Evolutionary conservation across 2,113 vertebrate genomes (phyloP).

Genomic region (Actenoides lindsayi): DNA sequence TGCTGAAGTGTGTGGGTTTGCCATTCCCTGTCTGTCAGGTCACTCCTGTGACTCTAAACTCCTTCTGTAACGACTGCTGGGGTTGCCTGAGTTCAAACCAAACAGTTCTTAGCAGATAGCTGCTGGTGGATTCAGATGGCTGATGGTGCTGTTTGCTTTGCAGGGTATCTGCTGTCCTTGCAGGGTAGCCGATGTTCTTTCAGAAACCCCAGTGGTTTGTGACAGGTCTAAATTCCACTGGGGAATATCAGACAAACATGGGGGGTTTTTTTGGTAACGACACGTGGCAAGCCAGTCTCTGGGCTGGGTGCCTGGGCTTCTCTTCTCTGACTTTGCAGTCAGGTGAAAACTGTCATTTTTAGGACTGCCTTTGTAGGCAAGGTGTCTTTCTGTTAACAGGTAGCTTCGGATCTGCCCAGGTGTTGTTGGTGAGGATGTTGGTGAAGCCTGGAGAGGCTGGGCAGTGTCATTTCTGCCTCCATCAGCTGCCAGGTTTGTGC

Average conservation of each 20-base stretch:
- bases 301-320: neutral
- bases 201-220: neutral
- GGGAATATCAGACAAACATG: neutral
- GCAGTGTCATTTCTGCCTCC: neutral
- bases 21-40: neutral
- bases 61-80: accelerated
- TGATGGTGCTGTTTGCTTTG: neutral
- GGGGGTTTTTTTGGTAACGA: neutral
- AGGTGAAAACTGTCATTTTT: neutral
- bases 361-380: neutral
- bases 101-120: neutral
- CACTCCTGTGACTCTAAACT: neutral
- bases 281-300: neutral
- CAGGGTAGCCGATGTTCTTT: neutral
- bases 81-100: neutral
- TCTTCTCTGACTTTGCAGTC: neutral
- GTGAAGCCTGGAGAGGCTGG: neutral
- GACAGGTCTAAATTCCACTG: neutral
- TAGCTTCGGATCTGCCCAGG: neutral
- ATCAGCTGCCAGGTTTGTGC: neutral
- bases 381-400: neutral
- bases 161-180: neutral
- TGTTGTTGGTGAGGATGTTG: neutral
- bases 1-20: neutral
- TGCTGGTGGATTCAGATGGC: neutral